Percentiles rank a stretch among this genome's conserved stretches.
Conservation (phyloP, 2,888 invertebrate species). For the Hoplodrina ambigua region DNA sequence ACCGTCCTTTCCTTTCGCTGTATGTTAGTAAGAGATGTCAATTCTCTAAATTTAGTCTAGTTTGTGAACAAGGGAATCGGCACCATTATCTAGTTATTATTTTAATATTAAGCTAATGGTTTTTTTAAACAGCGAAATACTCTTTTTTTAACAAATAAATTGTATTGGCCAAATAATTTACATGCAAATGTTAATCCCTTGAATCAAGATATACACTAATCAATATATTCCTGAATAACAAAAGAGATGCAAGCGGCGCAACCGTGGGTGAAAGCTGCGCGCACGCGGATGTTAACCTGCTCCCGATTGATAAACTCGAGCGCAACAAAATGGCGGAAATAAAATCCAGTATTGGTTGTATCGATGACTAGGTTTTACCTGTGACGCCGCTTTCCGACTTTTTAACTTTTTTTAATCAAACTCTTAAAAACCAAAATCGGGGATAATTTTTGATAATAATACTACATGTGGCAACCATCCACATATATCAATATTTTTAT, state of each 20-base stretch:
- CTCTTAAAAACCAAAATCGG: background rate
- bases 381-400: background rate
- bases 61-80: too few relatives aligned
- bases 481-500: too few relatives aligned
- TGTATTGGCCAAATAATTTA: background rate
- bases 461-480: background rate
- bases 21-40: too few relatives aligned
- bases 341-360: slow-evolving; percentile 53
- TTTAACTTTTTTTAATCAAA: too few relatives aligned
- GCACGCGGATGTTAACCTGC: slow-evolving; percentile 73
- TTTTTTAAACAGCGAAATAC: too few relatives aligned
- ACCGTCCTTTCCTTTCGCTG: too few relatives aligned
- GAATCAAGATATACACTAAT: slow-evolving; percentile 4
- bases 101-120: too few relatives aligned
- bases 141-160: too few relatives aligned
- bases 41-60: too few relatives aligned
- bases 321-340: slow-evolving; percentile 71
- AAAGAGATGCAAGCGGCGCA: slow-evolving; percentile 59
- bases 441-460: background rate
- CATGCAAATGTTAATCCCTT: background rate
- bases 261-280: slow-evolving; percentile 71
- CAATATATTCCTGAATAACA: slow-evolving; percentile 46
- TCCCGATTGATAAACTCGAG: slow-evolving; percentile 73
- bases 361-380: slow-evolving; percentile 22
- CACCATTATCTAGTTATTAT: too few relatives aligned